A percentile compares a stretch with the other conserved stretches of the same genome.
phyloP scores from a whole-genome alignment of 2,888 invertebrate species.

The Pocota personata region DNA sequence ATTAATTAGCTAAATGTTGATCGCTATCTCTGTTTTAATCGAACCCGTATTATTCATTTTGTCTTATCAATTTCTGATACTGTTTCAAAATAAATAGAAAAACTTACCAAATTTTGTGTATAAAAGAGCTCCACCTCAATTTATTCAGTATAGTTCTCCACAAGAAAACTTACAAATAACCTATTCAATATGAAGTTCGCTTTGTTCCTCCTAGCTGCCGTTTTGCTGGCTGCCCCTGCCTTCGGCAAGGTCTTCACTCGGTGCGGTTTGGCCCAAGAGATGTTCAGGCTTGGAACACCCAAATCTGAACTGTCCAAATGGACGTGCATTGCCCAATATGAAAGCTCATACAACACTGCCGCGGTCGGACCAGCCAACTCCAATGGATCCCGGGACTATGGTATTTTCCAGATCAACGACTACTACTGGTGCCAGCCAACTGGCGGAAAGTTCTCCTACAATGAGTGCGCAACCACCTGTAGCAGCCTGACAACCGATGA shows the following conservation, averaged over 20 bases:
- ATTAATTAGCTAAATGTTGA: too few species aligned
- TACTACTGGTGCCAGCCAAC: conserved; percentile 80
- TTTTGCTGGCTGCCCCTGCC: conserved; percentile 74
- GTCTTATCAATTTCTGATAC: not conserved
- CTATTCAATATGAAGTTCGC: conserved; percentile 27
- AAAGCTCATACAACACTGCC: conserved; percentile 82
- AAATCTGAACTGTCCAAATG: conserved; percentile 78
- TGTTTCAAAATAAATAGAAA: not conserved
- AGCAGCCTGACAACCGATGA: conserved; percentile 78
- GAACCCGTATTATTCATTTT: too few species aligned
- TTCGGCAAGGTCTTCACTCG: conserved; percentile 76
- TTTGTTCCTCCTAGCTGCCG: conserved; percentile 27
- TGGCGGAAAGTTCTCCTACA: conserved; percentile 77
- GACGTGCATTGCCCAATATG: conserved; percentile 80
- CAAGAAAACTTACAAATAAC: conserved; percentile 1
- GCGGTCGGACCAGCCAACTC: conserved; percentile 82
- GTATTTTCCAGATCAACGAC: conserved; percentile 82
- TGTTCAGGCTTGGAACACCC: conserved; percentile 80
- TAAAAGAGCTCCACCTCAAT: not conserved
- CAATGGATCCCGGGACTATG: conserved; percentile 83
- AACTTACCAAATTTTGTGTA: not conserved
- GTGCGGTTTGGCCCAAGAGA: conserved; percentile 79
- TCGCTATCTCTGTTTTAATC: too few species aligned
- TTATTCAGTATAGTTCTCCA: not conserved
- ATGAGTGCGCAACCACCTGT: conserved; percentile 80